A percentile compares a stretch with the other conserved stretches of the same genome.
Evolutionary conservation across 37 sponge, comb jelly and placozoan genomes (phyloP).

Genomic region (Hormiphora californensis): DNA sequence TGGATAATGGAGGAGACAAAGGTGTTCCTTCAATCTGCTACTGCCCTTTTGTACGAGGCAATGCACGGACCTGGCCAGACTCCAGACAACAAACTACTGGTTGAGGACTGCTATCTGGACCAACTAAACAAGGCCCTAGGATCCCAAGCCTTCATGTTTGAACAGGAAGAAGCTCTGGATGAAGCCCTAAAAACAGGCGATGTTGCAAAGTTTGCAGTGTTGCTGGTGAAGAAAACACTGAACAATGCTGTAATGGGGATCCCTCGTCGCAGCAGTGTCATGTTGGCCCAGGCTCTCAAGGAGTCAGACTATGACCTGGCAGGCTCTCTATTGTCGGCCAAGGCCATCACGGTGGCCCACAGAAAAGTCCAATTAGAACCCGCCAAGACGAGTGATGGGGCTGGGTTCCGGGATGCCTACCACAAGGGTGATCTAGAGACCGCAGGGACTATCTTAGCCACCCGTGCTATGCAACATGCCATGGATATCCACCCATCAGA

Average conservation of each 20-base stretch:
- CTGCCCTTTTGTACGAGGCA: background rate
- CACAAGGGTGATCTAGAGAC: background rate
- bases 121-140: background rate
- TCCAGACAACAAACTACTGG: background rate
- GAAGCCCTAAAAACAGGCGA: background rate
- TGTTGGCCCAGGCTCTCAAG: background rate
- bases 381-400: background rate
- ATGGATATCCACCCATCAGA: background rate
- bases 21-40: constrained; percentile 3
- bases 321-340: constrained; percentile 4
- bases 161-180: background rate
- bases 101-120: constrained; percentile 10
- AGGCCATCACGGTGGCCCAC: background rate
- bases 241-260: background rate
- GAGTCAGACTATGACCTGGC: constrained; percentile 1
- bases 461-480: constrained; percentile 36
- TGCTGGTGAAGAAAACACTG: constrained; percentile 37
- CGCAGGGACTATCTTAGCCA: constrained; percentile 15
- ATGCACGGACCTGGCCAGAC: background rate
- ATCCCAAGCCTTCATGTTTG: too few species aligned
- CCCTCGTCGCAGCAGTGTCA: background rate
- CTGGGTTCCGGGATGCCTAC: background rate
- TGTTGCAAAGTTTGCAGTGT: constrained; percentile 21
- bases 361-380: background rate
- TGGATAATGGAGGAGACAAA: constrained; percentile 54